Evolutionary conservation across 2,888 invertebrate genomes (phyloP).

Genomic region (Blera fallax): DNA sequence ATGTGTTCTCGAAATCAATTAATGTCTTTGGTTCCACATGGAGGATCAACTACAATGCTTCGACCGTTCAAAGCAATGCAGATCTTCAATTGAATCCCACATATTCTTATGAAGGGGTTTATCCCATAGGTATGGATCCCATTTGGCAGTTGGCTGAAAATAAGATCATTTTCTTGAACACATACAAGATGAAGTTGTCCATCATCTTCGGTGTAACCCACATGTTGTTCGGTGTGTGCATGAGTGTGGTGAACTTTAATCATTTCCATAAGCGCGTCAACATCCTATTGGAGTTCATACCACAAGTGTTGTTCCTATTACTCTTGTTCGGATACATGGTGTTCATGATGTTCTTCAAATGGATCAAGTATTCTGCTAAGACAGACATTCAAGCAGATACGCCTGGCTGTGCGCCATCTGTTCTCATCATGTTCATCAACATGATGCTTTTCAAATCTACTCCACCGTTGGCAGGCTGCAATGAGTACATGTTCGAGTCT

Average conservation of each 20-base stretch:
- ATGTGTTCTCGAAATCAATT: constrained; percentile 96
- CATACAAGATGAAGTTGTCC: constrained; percentile 98
- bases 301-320: constrained; percentile 93
- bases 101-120: constrained; percentile 83
- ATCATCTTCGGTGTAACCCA: constrained; percentile 96
- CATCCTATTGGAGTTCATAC: constrained; percentile 92
- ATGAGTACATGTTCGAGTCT: constrained; percentile 86
- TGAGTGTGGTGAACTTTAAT: constrained; percentile 90
- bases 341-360: constrained; percentile 95
- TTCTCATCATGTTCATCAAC: constrained; percentile 90
- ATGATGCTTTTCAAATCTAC: constrained; percentile 87
- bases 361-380: constrained; percentile 86
- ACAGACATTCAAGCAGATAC: constrained; percentile 76
- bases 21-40: constrained; percentile 97
- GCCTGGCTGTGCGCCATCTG: constrained; percentile 87
- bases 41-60: constrained; percentile 85
- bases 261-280: constrained; percentile 87
- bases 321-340: constrained; percentile 96
- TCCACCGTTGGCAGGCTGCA: constrained; percentile 82
- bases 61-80: constrained; percentile 82
- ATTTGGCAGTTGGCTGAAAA: constrained; percentile 91
- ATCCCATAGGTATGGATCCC: constrained; percentile 91
- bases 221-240: constrained; percentile 96
- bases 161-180: constrained; percentile 96
- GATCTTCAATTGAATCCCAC: constrained; percentile 86